Evolutionary conservation across 2,888 invertebrate genomes (phyloP).

Genomic region (Patella caerulea): DNA sequence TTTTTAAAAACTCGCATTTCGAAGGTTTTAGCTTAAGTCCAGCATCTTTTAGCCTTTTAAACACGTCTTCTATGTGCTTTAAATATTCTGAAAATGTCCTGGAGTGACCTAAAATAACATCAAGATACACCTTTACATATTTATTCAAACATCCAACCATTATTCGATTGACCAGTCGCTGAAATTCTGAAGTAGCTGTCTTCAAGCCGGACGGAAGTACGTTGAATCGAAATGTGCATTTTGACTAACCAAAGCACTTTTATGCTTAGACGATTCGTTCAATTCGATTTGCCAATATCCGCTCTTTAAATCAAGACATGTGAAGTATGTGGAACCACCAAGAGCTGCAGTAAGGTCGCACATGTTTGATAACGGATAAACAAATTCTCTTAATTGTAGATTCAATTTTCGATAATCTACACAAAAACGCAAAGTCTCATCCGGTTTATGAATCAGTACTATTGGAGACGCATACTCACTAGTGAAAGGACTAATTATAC

Average conservation of each 20-base stretch:
- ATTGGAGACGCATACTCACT: conserved; percentile 18
- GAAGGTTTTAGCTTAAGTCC: conserved; percentile 26
- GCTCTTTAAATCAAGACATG: conserved; percentile 19
- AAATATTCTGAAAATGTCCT: conserved; percentile 20
- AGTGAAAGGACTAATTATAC: background rate
- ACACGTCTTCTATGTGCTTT: conserved; percentile 18
- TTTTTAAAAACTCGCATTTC: conserved; percentile 23
- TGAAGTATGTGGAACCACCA: conserved; percentile 9
- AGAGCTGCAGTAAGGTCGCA: background rate
- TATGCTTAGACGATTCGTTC: background rate
- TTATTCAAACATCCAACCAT: conserved; percentile 16
- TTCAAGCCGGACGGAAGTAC: conserved; percentile 17
- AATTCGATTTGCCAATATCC: conserved; percentile 4
- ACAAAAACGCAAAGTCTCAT: background rate
- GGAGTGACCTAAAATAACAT: background rate
- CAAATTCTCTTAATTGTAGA: conserved; percentile 5
- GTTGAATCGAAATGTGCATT: conserved; percentile 11
- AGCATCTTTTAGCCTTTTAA: conserved; percentile 16
- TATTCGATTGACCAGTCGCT: conserved; percentile 21
- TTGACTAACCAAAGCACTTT: conserved; percentile 15
- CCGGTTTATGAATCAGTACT: background rate
- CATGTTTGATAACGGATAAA: conserved; percentile 14
- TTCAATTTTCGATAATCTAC: conserved; percentile 12
- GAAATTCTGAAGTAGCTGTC: background rate
- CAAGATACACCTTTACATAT: conserved; percentile 13